Percentiles rank a stretch among this genome's conserved stretches.
phyloP scores from a whole-genome alignment of 1,140 invertebrate species.

The Hypsibius dujardini region DNA sequence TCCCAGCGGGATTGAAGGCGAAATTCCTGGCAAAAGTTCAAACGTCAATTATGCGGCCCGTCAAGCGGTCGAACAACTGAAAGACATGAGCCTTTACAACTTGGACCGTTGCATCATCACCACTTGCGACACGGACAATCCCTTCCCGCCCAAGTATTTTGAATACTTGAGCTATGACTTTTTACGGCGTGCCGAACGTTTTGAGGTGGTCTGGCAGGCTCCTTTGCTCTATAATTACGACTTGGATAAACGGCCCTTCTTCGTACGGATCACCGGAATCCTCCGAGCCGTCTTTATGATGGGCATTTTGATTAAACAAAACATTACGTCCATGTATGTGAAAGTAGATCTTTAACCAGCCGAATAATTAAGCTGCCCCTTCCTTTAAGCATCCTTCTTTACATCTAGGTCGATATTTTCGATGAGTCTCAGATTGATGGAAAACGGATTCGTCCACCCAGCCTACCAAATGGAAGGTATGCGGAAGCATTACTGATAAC shows the following conservation, averaged over 20 bases:
- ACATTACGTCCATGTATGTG: no score
- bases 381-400: no score
- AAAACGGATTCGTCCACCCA: conserved; percentile 17
- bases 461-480: conserved; percentile 20
- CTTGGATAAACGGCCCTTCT: conserved; percentile 14
- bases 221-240: conserved; percentile 26
- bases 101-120: conserved; percentile 22
- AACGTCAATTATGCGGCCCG: conserved; percentile 25
- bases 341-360: no score
- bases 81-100: conserved; percentile 19
- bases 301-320: conserved; percentile 7
- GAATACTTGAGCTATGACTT: conserved; percentile 25
- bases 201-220: conserved; percentile 25
- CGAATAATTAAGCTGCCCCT: no score
- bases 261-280: conserved; percentile 16
- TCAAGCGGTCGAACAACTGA: conserved; percentile 20
- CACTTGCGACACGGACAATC: conserved; percentile 25
- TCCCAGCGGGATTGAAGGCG: conserved; percentile 21
- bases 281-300: conserved; percentile 16
- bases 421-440: conserved; percentile 6
- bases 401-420: conserved; percentile 13
- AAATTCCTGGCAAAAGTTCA: conserved; percentile 26
- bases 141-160: conserved; percentile 25
- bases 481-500: no score
- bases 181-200: conserved; percentile 21